A percentile compares a stretch with the other conserved stretches of the same genome.
phyloP scores from a whole-genome alignment of 2,888 invertebrate species.

The Exocentrus adspersus region DNA sequence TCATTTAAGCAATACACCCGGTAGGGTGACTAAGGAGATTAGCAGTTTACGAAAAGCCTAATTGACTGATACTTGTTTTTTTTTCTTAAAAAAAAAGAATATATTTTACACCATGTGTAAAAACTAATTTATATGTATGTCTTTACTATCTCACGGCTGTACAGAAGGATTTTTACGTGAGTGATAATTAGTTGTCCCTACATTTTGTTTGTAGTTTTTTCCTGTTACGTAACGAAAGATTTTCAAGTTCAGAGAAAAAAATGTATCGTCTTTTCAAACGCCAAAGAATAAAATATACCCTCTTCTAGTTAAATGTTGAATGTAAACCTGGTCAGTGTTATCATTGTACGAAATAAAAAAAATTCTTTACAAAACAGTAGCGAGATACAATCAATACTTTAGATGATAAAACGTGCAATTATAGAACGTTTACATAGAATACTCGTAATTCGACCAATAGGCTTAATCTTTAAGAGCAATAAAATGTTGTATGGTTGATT shows the following conservation, averaged over 20 bases:
- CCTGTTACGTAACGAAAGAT: no score
- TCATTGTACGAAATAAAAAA: constrained; percentile 37
- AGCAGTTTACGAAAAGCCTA: not conserved
- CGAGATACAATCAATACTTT: constrained; percentile 53
- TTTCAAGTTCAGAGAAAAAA: no score
- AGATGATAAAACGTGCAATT: constrained; percentile 35
- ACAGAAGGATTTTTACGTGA: not conserved
- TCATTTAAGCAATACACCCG: not conserved
- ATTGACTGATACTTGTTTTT: not conserved
- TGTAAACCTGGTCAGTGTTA: constrained; percentile 42
- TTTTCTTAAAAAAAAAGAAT: not conserved
- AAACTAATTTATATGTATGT: not conserved
- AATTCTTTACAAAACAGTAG: constrained; percentile 43
- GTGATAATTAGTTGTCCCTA: not conserved
- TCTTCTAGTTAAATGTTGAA: constrained; percentile 41
- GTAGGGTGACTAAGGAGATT: not conserved
- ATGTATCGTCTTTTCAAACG: constrained; percentile 13
- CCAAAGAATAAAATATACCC: constrained; percentile 26
- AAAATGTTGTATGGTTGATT: constrained; percentile 29
- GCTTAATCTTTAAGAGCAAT: constrained; percentile 34
- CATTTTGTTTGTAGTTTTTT: not conserved
- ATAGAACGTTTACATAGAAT: constrained; percentile 18
- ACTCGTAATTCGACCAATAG: constrained; percentile 41
- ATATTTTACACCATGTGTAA: constrained; percentile 1
- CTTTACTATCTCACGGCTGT: not conserved